Conservation (phyloP, 2,888 invertebrate species). For the Dasypogon diadema region DNA sequence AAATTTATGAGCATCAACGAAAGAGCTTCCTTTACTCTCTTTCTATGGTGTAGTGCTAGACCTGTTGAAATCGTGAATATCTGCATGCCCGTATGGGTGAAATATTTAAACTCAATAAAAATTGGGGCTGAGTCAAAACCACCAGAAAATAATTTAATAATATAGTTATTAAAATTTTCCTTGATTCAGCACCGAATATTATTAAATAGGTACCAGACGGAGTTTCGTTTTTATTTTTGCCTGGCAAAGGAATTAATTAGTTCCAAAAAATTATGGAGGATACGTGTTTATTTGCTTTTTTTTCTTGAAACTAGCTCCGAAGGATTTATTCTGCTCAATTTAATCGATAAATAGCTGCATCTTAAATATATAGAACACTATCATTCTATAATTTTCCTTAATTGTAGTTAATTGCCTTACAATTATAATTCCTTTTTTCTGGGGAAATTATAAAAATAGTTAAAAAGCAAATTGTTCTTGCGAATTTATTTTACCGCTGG, state of each 20-base stretch:
- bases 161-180: neutral
- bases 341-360: neutral
- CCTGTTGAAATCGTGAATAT: too few species aligned
- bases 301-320: neutral
- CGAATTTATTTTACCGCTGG: neutral
- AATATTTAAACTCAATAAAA: too few species aligned
- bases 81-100: too few species aligned
- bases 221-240: neutral
- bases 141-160: slow-evolving; percentile 1
- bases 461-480: too few species aligned
- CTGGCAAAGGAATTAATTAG: neutral
- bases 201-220: neutral
- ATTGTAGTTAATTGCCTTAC: neutral
- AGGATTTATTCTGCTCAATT: neutral
- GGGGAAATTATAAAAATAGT: too few species aligned
- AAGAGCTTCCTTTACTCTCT: neutral
- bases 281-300: neutral
- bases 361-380: neutral
- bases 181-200: neutral
- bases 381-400: neutral
- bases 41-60: too few species aligned
- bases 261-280: neutral
- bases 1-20: neutral
- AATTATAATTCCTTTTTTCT: neutral
- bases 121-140: neutral